phyloP scores from a whole-genome alignment of 1,140 invertebrate species.

The Drosophila biarmipes region DNA sequence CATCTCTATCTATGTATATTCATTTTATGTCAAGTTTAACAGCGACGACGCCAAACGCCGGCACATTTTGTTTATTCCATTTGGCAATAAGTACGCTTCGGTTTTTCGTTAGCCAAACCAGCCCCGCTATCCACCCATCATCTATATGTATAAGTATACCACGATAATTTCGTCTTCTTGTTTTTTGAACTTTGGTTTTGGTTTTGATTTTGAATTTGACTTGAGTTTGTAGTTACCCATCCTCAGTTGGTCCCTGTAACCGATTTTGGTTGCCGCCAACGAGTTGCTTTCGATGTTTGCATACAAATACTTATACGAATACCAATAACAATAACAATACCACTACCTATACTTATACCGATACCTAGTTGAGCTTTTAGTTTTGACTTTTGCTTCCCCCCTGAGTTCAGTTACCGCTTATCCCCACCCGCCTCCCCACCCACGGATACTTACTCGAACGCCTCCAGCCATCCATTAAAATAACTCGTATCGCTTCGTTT shows the following conservation, averaged over 20 bases:
- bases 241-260: constrained; percentile 14
- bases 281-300: constrained; percentile 74
- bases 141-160: constrained; percentile 33
- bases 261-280: constrained; percentile 34
- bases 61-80: constrained; percentile 81
- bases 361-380: constrained; percentile 38
- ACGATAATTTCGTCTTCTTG: constrained; percentile 29
- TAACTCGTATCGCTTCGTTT: constrained; percentile 40
- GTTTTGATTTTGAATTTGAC: constrained; percentile 32
- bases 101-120: constrained; percentile 73
- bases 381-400: constrained; percentile 57
- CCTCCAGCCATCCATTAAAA: constrained; percentile 20
- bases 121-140: constrained; percentile 48
- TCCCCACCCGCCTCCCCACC: constrained; percentile 13
- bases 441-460: constrained; percentile 42
- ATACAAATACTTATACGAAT: constrained; percentile 53
- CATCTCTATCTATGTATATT: constrained; percentile 58
- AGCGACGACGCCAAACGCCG: constrained; percentile 81
- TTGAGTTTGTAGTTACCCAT: constrained; percentile 24
- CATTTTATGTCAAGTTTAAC: constrained; percentile 77
- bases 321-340: constrained; percentile 31
- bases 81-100: constrained; percentile 74
- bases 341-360: constrained; percentile 8
- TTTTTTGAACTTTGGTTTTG: constrained; percentile 27
- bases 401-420: constrained; percentile 48